These are phyloP conservation scores for Nycticorax nycticorax DNA, from an alignment of 2,113 vertebrate species.

Conservation along the genomic window DNA sequence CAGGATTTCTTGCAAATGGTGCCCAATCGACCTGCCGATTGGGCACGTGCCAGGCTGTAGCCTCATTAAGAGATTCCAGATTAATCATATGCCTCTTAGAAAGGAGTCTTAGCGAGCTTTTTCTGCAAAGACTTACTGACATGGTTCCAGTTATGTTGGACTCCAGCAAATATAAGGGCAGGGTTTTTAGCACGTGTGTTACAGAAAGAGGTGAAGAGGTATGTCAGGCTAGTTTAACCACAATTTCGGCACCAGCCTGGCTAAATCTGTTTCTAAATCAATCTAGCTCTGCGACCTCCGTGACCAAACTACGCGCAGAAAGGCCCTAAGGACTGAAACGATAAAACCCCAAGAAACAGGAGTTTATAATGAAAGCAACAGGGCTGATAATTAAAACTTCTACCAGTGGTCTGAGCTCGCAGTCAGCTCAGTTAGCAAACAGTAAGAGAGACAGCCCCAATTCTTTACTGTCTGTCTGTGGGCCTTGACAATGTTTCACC, in stretches of 20 bases:
- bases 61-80: background rate
- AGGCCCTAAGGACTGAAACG: background rate
- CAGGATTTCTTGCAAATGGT: background rate
- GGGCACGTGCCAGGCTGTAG: background rate
- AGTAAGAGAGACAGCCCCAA: background rate
- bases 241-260: background rate
- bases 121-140: background rate
- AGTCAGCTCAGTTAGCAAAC: background rate
- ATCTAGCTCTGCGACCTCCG: background rate
- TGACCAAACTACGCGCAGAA: background rate
- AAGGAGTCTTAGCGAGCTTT: background rate
- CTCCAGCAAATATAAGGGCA: background rate
- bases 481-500: background rate
- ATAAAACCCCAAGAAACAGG: background rate
- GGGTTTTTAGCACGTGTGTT: background rate
- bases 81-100: background rate
- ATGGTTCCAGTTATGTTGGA: background rate
- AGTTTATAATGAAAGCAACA: constrained; percentile 1
- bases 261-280: background rate
- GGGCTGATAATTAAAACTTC: constrained; percentile 17
- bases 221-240: background rate
- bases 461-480: background rate
- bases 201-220: background rate
- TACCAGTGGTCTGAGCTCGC: background rate
- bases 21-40: background rate